Percentiles rank a stretch among this genome's conserved stretches.
Evolutionary conservation across 2,113 vertebrate genomes (phyloP).

Genomic region (Malurus melanocephalus): DNA sequence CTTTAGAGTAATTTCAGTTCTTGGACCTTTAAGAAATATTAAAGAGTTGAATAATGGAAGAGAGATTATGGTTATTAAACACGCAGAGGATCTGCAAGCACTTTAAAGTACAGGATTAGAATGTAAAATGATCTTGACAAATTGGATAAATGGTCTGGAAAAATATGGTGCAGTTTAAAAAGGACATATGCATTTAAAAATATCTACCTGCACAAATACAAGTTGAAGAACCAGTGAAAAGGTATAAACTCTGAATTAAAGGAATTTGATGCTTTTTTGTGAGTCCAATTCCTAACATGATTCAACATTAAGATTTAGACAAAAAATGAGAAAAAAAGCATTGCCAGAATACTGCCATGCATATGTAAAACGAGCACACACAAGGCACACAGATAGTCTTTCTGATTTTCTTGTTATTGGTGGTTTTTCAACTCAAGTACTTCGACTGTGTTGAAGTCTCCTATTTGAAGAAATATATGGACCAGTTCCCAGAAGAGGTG

Average conservation of each 20-base stretch:
- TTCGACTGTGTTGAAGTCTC: background rate
- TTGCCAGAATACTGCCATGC: background rate
- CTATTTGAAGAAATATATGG: background rate
- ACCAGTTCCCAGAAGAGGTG: background rate
- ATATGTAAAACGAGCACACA: background rate
- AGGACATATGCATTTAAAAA: slow-evolving; percentile 14
- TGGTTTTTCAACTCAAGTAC: background rate
- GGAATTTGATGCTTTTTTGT: background rate
- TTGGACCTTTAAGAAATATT: slow-evolving; percentile 24
- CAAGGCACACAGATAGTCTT: background rate
- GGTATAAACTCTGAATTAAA: slow-evolving; percentile 3
- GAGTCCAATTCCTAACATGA: background rate
- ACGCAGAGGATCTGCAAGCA: background rate
- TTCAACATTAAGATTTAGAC: background rate
- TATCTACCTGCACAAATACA: background rate
- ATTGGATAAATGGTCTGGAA: slow-evolving; percentile 46
- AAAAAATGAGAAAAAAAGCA: accelerated
- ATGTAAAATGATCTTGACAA: slow-evolving; percentile 44
- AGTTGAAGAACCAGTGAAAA: background rate
- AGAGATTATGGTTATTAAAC: slow-evolving; percentile 36
- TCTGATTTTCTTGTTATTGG: background rate
- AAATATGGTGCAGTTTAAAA: slow-evolving; percentile 25
- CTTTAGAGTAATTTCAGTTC: background rate
- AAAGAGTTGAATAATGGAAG: slow-evolving; percentile 34
- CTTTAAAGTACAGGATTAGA: slow-evolving; percentile 29